Evolutionary conservation across 2,888 invertebrate species (phyloP).

Genomic region (Linnaemya vulpina): DNA sequence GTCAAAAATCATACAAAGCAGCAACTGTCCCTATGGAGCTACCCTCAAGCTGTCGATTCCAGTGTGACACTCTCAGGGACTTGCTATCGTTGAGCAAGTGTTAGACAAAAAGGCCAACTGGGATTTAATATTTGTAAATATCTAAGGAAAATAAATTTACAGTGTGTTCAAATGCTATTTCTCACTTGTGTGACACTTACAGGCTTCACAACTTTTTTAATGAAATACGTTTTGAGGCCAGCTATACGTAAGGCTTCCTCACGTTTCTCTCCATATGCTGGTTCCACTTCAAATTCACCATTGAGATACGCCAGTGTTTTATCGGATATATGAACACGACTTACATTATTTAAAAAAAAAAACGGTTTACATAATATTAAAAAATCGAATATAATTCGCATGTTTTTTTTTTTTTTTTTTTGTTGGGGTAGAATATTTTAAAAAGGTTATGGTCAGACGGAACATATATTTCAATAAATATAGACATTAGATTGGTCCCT

Average conservation of each 20-base stretch:
- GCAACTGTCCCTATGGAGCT: too few species aligned
- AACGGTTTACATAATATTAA: not conserved
- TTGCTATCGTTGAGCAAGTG: too few species aligned
- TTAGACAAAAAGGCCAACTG: not conserved
- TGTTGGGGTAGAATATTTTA: not conserved
- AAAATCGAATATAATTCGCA: not conserved
- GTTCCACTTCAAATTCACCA: conserved; percentile 96
- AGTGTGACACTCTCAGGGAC: too few species aligned
- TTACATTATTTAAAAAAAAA: conserved; percentile 79
- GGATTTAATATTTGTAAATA: conserved; percentile 7
- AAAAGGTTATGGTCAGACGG: too few species aligned
- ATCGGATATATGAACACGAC: conserved; percentile 96
- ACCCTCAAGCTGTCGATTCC: too few species aligned
- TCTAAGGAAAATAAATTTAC: not conserved
- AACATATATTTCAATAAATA: too few species aligned
- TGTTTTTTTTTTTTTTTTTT: not conserved
- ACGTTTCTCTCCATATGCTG: conserved; percentile 94
- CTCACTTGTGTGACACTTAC: conserved; percentile 83
- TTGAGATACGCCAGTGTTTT: conserved; percentile 93
- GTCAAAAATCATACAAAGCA: too few species aligned
- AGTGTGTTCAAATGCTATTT: conserved; percentile 4
- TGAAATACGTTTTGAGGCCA: conserved; percentile 95
- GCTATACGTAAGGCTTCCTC: conserved; percentile 95
- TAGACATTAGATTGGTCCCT: too few species aligned
- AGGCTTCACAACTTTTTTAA: conserved; percentile 92